These are phyloP conservation scores for Lepilemur septentrionalis DNA, from an alignment of 2,797 vertebrate genomes.

Conservation along the genomic window DNA sequence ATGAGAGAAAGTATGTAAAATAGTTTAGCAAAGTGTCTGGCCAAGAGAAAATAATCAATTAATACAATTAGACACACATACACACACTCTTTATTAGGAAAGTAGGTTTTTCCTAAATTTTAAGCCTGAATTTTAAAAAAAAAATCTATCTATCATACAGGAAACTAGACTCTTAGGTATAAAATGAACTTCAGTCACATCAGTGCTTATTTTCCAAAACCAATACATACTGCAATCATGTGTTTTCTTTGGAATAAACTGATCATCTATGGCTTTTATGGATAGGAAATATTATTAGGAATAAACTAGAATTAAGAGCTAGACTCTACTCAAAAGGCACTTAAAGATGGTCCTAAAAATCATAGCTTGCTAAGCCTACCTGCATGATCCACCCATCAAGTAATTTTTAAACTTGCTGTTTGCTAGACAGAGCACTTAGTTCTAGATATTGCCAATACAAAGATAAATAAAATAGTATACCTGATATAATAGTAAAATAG, in stretches of 20 bases:
- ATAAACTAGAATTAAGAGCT: not conserved
- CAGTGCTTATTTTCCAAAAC: not conserved
- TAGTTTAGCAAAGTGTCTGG: not conserved
- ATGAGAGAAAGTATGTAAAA: not conserved
- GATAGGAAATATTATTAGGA: not conserved
- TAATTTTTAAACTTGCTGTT: not conserved
- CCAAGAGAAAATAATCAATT: not conserved
- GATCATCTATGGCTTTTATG: not conserved
- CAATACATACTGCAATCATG: not conserved
- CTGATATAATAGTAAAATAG: not conserved
- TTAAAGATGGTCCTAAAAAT: not conserved
- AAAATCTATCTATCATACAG: not conserved
- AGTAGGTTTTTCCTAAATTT: not conserved
- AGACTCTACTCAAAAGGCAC: not conserved
- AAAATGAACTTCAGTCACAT: not conserved
- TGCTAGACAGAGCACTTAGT: not conserved
- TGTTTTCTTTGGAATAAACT: not conserved
- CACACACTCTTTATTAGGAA: not conserved
- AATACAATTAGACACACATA: not conserved
- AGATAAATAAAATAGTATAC: not conserved
- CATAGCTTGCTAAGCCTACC: not conserved
- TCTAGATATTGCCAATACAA: not conserved
- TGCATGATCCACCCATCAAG: not conserved
- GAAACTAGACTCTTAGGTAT: not conserved
- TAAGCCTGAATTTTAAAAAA: not conserved